These are phyloP conservation scores for Batillaria attramentaria DNA, from an alignment of 1,140 invertebrate species.

Conservation along the genomic window DNA sequence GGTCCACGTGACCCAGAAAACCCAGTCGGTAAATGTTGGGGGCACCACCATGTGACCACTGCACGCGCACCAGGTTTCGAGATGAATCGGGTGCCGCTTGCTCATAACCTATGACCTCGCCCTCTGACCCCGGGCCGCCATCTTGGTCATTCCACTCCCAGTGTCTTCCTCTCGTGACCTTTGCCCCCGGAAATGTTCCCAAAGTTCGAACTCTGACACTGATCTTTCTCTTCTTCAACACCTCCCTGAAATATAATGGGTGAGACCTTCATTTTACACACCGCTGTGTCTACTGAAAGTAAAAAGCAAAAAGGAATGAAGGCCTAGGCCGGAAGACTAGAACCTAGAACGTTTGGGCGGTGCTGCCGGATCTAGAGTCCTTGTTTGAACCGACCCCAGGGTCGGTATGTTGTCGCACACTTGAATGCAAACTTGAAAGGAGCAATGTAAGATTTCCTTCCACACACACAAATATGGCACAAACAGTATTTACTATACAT, in stretches of 20 bases:
- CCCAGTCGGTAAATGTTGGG: conserved; percentile 86
- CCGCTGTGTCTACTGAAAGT: too few relatives aligned
- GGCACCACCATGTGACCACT: conserved; percentile 80
- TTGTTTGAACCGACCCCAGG: too few relatives aligned
- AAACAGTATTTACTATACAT: too few relatives aligned
- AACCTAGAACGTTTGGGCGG: too few relatives aligned
- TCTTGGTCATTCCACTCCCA: conserved; percentile 49
- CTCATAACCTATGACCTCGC: not conserved
- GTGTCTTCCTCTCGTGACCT: conserved; percentile 74
- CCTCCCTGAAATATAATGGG: conserved; percentile 18
- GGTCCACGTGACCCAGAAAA: conserved; percentile 89
- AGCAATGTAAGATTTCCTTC: too few relatives aligned
- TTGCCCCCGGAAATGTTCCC: conserved; percentile 87
- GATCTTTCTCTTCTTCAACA: conserved; percentile 4
- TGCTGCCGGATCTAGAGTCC: too few relatives aligned
- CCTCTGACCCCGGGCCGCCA: conserved; percentile 16
- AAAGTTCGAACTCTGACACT: conserved; percentile 4
- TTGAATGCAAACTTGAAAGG: too few relatives aligned
- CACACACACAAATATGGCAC: too few relatives aligned
- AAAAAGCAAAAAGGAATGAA: too few relatives aligned
- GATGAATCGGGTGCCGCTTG: not conserved
- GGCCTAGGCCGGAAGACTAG: too few relatives aligned
- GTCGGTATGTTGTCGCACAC: too few relatives aligned
- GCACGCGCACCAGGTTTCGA: conserved; percentile 79
- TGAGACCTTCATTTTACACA: too few relatives aligned